Evolutionary conservation across 2,113 vertebrate genomes (phyloP), one percentile per base, ranked within the genome.

Genomic region (Pterocles gutturalis): DNA sequence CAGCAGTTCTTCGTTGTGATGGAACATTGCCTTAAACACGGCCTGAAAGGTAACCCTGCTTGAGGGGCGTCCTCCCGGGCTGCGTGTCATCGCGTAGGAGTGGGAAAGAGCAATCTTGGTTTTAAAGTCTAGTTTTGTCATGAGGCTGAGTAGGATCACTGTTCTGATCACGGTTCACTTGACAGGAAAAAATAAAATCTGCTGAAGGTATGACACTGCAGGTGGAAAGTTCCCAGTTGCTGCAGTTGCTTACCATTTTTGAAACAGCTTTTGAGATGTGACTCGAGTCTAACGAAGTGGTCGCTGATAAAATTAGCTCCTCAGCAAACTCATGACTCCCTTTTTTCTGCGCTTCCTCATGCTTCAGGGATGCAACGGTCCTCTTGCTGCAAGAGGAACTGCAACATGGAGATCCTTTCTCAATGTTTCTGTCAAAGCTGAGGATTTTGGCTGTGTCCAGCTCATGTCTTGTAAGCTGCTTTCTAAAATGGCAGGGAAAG

Each of bases 1-100:
- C 99, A 99, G 98, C 99, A 99, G 97, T 99, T 99, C 98, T 99
- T 99, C 4, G 99, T 99, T 1, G 99, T 99, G 95, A 99, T 99
- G 99, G 99, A 99, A 66, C 99, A 99, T 91, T 99, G 99, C 92
- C 98, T 99, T 81, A 99, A 99, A 84, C 99, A 99, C 0, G 99
- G 99, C 76, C 95, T 99, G 88, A 99, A 99, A 99, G 99, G 99
- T 99, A 97, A 15, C 97, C 51, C 3, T 14, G 33, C 33, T 17
- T 2, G 17, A 58, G 55, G 11, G 9, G 7, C 21, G 28, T 20
- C 38, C 16, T 65, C 20, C 46, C 0, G 1, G 17, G 20, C 43
- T 29, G 38, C 8, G 11, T 7, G 18, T 24, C 12, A 0, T 4
- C 21, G 38, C 9, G 1, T 7, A 8, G 34, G 54, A 29, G 10